Percentiles rank a stretch among this genome's conserved stretches.
phyloP scores from a whole-genome alignment of 2,113 vertebrate genomes.

The Eulacestoma nigropectus region DNA sequence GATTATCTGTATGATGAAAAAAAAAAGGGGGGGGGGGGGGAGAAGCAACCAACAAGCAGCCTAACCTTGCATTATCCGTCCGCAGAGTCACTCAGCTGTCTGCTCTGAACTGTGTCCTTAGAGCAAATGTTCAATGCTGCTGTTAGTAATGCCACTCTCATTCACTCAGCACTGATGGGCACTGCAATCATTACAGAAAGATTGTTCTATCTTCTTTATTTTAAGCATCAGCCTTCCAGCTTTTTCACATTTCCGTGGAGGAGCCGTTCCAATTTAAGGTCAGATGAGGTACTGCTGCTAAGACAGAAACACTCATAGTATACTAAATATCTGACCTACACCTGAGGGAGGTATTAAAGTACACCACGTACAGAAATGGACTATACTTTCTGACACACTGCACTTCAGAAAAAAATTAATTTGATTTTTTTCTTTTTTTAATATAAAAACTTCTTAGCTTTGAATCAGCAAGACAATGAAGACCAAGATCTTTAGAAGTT shows the following conservation, averaged over 20 bases:
- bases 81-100: neutral
- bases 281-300: neutral
- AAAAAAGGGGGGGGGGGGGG: rapidly evolving
- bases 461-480: neutral
- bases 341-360: neutral
- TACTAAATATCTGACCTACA: conserved; percentile 11
- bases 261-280: neutral
- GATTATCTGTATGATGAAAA: neutral
- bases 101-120: neutral
- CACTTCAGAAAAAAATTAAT: neutral
- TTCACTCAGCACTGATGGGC: neutral
- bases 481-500: neutral
- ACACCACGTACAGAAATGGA: neutral
- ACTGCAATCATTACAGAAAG: neutral
- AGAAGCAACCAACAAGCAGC: neutral
- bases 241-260: neutral
- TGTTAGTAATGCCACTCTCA: neutral
- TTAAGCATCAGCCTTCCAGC: neutral
- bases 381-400: neutral
- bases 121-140: neutral
- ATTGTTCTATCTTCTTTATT: conserved; percentile 14
- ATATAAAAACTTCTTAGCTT: neutral
- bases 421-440: neutral
- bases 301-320: neutral
- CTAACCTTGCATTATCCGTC: neutral